Conservation (phyloP, 2,797 vertebrate species). For the Protonibea diacanthus region DNA sequence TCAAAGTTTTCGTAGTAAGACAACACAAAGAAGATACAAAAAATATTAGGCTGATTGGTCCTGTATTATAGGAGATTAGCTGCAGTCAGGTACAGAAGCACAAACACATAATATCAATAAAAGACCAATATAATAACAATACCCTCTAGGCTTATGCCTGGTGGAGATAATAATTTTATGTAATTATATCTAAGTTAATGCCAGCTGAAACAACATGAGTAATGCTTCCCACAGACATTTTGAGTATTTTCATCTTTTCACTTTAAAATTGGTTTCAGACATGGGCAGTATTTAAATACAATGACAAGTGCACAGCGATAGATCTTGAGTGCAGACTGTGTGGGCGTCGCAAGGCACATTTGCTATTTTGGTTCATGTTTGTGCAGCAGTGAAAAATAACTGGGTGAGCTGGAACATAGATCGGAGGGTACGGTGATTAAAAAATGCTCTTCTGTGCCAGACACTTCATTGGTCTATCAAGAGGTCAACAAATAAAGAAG, state of each 20-base stretch:
- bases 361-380: not conserved
- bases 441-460: not conserved
- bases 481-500: not conserved
- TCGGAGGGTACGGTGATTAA: not conserved
- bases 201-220: not conserved
- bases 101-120: too few relatives aligned
- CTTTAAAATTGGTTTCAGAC: not conserved
- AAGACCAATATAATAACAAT: too few relatives aligned
- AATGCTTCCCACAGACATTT: constrained; percentile 4
- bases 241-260: not conserved
- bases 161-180: not conserved
- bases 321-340: not conserved
- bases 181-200: not conserved
- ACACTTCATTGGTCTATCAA: not conserved
- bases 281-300: not conserved
- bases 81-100: too few relatives aligned
- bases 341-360: not conserved
- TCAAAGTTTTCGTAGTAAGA: too few relatives aligned
- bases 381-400: not conserved
- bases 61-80: too few relatives aligned
- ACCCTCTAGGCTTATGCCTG: too few relatives aligned
- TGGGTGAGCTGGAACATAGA: not conserved
- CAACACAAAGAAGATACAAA: too few relatives aligned
- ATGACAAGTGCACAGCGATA: not conserved
- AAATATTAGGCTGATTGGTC: too few relatives aligned